Evolutionary conservation across 2,113 vertebrate species (phyloP), one percentile per base, ranked within the genome.

Genomic region (Sinocyclocheilus rhinocerous): DNA sequence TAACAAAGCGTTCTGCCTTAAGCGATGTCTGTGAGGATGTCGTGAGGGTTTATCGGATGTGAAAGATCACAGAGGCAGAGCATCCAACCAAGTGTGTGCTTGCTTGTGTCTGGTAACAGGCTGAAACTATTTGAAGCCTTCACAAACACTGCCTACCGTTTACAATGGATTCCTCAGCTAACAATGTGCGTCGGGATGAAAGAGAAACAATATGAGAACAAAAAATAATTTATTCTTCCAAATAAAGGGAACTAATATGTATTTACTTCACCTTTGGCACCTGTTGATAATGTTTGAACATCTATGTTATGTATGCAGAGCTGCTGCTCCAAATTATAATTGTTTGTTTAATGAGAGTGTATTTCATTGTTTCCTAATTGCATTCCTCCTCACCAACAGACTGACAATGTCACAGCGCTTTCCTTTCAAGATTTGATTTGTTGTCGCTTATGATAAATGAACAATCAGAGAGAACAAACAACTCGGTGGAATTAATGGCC

Each of bases 1-100:
- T 76, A 86, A 84, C 61, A 57, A 83, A 52, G 22, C 9, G 11
- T 45, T 80, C 26, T 48, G 65, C 80, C 80, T 76, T 61, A 85
- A 85, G 73, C 63, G 75, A 48, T 36, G 18, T 84, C 75, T 80
- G 39, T n/a, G 50, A 85, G 61, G 36, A 87, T 52, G 69, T 84
- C 75, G 78, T 50, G 20, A 77, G 79, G 20, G 16, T 61, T 85
- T 77, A 63, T 84, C 48, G 48, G 33, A 87, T 87, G 81, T 59
- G 81, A 84, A 73, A 84, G 86, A 80, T 59, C 76, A 69, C 57
- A 29, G 79, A 59, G 18, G 45, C 65, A 69, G 7, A 36, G 22
- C 29, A 36, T 81, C 13, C 22, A 63, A 16, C 12, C 57, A 42
- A 39, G 72, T 65, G 70, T 72, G 22, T 75, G 84, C 80, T 78